Evolutionary conservation across 2,797 vertebrate genomes (phyloP), one percentile per base, ranked within the genome.

Genomic region (Megalops cyprinoides): DNA sequence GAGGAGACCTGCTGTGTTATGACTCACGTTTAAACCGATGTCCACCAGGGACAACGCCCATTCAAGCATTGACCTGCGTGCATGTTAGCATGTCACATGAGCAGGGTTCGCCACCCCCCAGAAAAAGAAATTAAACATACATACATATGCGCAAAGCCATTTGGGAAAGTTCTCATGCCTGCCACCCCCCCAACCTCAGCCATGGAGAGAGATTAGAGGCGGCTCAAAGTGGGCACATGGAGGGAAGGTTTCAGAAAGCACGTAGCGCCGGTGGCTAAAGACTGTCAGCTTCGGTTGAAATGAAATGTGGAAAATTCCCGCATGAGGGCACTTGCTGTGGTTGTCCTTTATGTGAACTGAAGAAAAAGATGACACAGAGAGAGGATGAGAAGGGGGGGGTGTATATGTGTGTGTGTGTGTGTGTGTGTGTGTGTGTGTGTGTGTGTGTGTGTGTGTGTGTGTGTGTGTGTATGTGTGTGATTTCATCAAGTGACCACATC

Each of bases 281-380:
- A 87, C 88, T 90, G 89, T 89, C 80, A 87, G 65, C 87, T 91
- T 92, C 91, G 51, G 34, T 81, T 65, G 67, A 77, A 46, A 53
- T 37, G 65, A 53, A 46, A 53, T 37, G 65, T 44, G 82, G 56
- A 56, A 71, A 37, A 60, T 65, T 76, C 44, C 56, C 34, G 82
- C 76, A 55, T 56, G 53, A 65, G 42, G 67, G 74, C 55, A 65
- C 67, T 80, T n/a, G 71, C 79, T 74, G 71, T 15, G 37, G 53
- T 88, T 93, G 92, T 90, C 92, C 91, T 94, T 90, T 87, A 85
- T 90, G 86, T 90, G 91, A 93, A 94, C 90, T 81, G 58, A 84
- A 85, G 76, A 82, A 87, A 86, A 88, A 91, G 87, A 82, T 79
- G 85, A 87, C 86, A 34, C 23, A 56, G 77, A 15, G 60, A 44